Conservation (phyloP, 2,797 vertebrate genomes). For the Taenioides sp. region DNA sequence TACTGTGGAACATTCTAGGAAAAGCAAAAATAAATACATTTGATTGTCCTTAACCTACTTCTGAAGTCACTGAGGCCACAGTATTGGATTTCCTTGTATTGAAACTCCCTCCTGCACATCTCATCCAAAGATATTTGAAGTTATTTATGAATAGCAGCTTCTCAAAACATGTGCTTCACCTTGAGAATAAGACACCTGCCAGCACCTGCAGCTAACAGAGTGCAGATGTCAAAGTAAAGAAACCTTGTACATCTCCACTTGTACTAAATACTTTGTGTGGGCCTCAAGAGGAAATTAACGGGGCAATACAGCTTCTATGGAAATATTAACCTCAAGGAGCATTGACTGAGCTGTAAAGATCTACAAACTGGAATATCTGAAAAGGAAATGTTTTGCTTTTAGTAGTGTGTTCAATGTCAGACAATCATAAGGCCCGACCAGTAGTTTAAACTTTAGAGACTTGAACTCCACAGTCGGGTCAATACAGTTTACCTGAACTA, state of each 20-base stretch:
- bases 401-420: no score
- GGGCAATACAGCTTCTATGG: neutral
- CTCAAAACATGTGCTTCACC: conserved; percentile 32
- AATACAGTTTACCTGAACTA: no score
- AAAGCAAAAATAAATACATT: conserved; percentile 2
- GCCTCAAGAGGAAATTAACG: conserved; percentile 20
- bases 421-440: no score
- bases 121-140: conserved; percentile 43
- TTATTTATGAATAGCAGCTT: conserved; percentile 35
- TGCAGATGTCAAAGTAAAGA: conserved; percentile 19
- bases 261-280: neutral
- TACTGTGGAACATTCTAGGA: no score
- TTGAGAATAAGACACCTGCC: conserved; percentile 24
- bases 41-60: conserved; percentile 33
- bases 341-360: conserved; percentile 17
- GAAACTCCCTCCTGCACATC: conserved; percentile 30
- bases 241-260: conserved; percentile 12
- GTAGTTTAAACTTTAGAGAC: no score
- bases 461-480: no score
- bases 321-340: neutral
- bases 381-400: neutral
- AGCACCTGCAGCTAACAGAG: conserved; percentile 25
- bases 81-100: conserved; percentile 26
- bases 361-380: conserved; percentile 14
- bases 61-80: conserved; percentile 36